Evolutionary conservation across 1,140 invertebrate genomes (phyloP), one percentile per base, ranked within the genome.

Genomic region (Oppia nitens): DNA sequence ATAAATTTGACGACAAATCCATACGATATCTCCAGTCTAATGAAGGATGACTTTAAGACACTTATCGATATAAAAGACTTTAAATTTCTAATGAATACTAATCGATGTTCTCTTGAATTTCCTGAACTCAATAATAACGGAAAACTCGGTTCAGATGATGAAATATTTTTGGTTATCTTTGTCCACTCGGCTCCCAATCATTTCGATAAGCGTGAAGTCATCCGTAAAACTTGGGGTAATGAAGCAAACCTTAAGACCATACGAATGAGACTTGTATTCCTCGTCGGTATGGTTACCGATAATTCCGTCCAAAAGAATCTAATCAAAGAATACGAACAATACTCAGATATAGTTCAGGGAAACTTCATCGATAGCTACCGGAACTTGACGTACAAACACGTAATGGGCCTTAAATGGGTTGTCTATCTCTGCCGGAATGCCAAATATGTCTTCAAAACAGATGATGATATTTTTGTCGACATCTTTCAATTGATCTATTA

Each of bases 341-440:
- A 65, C 60, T 64, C 64, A 25, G 71, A 72, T 55, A 62, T 73
- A 25, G 65, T 73, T 3, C 71, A 73, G 62, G 86, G 83, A 11
- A 68, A 68, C 67, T 90, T 91, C 67, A 51, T 74, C 6, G 87
- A 91, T 72, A 78, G 81, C 29, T 91, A 91, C 64, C 77, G 77
- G 66, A 89, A 90, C 71, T 72, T 91, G 4, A 89, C 84, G 21
- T 83, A 82, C 62, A 91, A 91, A 71, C 87, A 91, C 66, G 68
- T 88, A 0, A 88, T 92, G 86, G 87, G 86, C 0, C 69, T 90
- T 25, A 76, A 80, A 64, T 94, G 87, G 87, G 80, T 79, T 1
- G 72, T 71, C 14, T 64, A 67, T 11, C 71, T 76, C 24, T 62
- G 82, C 86, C 49, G 81, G 86, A 70, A 77, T 79, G 75, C 78